These are phyloP conservation scores for Diachrysia chrysitis DNA, from an alignment of 2,888 invertebrate species.

Conservation along the genomic window DNA sequence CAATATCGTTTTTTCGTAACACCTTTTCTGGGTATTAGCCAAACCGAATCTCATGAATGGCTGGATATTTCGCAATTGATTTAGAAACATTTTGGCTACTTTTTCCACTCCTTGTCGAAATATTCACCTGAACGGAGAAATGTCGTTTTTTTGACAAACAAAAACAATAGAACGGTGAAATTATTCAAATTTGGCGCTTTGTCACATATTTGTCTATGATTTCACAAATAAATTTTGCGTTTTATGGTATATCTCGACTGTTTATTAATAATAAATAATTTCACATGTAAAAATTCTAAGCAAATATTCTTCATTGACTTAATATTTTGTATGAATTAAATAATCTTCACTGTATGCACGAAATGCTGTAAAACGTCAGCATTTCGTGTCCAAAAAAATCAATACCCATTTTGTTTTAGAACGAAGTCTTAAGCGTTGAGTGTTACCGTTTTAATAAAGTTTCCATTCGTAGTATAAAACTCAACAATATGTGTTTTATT, in stretches of 20 bases:
- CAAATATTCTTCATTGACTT: too few species aligned
- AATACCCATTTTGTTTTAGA: not conserved
- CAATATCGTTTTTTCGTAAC: slow-evolving; percentile 54
- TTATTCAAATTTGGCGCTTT: slow-evolving; percentile 68
- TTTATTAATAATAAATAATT: too few species aligned
- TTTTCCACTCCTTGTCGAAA: slow-evolving; percentile 37
- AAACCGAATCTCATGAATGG: slow-evolving; percentile 54
- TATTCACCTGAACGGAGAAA: slow-evolving; percentile 32
- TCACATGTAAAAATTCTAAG: too few species aligned
- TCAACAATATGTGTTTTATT: not conserved
- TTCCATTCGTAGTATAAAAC: not conserved
- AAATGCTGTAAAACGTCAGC: too few species aligned
- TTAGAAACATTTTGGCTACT: slow-evolving; percentile 66
- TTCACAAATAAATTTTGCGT: slow-evolving; percentile 3
- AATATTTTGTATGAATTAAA: too few species aligned
- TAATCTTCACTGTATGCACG: too few species aligned
- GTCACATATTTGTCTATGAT: slow-evolving; percentile 34
- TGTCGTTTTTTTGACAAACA: slow-evolving; percentile 36
- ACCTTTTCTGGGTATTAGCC: slow-evolving; percentile 58
- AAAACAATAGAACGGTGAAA: slow-evolving; percentile 65
- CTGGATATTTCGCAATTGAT: slow-evolving; percentile 64
- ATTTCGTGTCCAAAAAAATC: not conserved
- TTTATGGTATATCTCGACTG: too few species aligned
- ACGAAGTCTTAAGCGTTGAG: not conserved
- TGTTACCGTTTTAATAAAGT: not conserved